Conservation (phyloP, 2,113 vertebrate genomes). For the Meles meles region DNA sequence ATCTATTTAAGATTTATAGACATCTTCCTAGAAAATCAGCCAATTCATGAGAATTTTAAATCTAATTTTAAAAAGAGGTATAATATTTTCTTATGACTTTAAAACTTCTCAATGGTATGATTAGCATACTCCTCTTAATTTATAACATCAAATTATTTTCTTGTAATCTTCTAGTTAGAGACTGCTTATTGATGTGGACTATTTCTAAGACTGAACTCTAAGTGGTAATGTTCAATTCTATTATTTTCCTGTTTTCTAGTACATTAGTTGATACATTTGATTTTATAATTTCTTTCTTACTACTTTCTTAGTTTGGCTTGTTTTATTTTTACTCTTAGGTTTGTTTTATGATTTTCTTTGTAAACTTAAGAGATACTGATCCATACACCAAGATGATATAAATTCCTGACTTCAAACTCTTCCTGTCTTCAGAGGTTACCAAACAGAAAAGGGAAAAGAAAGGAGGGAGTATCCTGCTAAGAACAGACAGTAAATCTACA, state of each 20-base stretch:
- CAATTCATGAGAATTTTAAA: neutral
- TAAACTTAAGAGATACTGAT: neutral
- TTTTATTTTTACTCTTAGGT: neutral
- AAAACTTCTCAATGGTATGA: neutral
- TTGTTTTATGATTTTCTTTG: neutral
- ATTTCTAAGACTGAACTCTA: neutral
- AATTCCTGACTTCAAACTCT: neutral
- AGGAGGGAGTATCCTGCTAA: neutral
- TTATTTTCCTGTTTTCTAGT: neutral
- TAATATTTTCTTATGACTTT: neutral
- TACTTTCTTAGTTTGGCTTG: neutral
- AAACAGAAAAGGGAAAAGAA: neutral
- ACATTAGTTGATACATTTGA: neutral
- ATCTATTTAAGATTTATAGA: neutral
- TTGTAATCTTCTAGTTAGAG: neutral
- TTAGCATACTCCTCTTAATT: neutral
- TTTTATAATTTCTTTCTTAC: neutral
- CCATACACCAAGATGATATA: neutral
- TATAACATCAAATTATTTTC: neutral
- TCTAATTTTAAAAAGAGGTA: neutral
- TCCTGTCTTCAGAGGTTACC: neutral
- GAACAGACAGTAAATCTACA: neutral
- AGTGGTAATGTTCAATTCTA: neutral
- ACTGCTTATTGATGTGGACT: neutral
- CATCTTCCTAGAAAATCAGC: neutral